phyloP scores from a whole-genome alignment of 2,113 vertebrate genomes.

The Scalopus aquaticus region DNA sequence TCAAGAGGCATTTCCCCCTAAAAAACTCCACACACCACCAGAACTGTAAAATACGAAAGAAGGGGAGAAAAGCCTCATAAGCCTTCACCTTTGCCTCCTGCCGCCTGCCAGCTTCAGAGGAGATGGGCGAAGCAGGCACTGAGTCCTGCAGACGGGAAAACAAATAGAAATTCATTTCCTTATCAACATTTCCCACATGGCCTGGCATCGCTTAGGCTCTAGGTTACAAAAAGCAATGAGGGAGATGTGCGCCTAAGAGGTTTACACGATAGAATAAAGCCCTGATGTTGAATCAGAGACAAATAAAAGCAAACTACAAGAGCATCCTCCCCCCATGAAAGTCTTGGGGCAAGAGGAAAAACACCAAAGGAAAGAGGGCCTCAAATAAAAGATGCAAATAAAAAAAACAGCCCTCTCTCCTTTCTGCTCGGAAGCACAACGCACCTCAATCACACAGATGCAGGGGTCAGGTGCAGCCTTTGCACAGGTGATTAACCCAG shows the following conservation, averaged over 20 bases:
- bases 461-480: background rate
- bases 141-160: background rate
- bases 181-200: background rate
- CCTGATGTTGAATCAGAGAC: background rate
- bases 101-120: background rate
- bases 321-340: background rate
- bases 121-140: background rate
- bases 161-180: background rate
- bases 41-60: background rate
- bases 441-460: background rate
- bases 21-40: too few species aligned
- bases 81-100: background rate
- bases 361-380: background rate
- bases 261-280: background rate
- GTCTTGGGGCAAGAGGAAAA: background rate
- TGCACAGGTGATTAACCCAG: too few species aligned
- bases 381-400: background rate
- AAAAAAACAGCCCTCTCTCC: rapidly evolving
- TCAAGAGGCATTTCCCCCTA: background rate
- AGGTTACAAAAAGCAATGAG: background rate
- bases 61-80: background rate
- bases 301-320: conserved; percentile 5
- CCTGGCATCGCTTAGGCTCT: background rate
- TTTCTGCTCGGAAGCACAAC: background rate
- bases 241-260: background rate